Conservation (phyloP, 2,797 vertebrate species). For the Chromobotia macracanthus region DNA sequence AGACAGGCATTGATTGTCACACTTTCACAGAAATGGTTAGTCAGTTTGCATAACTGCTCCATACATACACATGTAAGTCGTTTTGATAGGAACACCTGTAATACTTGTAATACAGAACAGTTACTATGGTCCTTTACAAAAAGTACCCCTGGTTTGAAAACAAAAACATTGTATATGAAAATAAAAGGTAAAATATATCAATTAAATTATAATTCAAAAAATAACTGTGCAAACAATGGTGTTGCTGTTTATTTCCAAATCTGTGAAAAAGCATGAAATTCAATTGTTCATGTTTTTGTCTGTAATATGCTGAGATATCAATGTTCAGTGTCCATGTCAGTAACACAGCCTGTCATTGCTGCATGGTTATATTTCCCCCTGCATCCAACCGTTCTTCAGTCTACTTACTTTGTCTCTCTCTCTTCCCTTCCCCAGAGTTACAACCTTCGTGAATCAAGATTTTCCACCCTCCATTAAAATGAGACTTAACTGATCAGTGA, state of each 20-base stretch:
- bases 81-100: conserved; percentile 13
- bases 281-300: neutral
- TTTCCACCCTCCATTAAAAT: conserved; percentile 45
- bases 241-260: no score
- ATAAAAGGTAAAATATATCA: neutral
- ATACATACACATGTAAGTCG: conserved; percentile 10
- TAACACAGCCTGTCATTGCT: neutral
- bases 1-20: conserved; percentile 34
- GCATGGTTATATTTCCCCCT: conserved; percentile 12
- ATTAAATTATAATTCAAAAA: no score
- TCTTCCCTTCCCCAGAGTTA: conserved; percentile 27
- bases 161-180: no score
- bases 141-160: no score
- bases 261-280: neutral
- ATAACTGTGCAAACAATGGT: no score
- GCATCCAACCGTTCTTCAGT: neutral
- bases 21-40: conserved; percentile 44
- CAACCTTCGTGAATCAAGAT: conserved; percentile 37
- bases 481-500: conserved; percentile 52
- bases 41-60: conserved; percentile 27
- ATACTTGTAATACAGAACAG: neutral
- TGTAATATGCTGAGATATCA: no score
- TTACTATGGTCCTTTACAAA: no score
- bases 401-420: neutral
- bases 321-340: neutral